Conservation (phyloP, 1,140 invertebrate genomes). For the Prorops nasuta region DNA sequence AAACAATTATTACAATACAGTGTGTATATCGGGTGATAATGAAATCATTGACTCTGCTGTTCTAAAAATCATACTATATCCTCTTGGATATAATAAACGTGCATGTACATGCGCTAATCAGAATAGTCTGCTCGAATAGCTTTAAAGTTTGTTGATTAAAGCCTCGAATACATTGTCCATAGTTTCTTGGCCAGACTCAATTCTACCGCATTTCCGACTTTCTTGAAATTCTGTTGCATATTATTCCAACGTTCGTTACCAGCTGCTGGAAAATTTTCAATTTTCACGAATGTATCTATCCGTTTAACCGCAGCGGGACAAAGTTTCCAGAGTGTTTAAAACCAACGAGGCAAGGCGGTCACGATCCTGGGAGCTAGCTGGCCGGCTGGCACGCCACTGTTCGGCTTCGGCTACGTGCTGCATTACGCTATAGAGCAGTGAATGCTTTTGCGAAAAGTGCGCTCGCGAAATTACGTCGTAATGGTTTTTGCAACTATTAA, state of each 20-base stretch:
- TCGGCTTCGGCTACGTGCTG: too few relatives aligned
- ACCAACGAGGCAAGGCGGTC: constrained; percentile 6
- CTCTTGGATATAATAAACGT: too few relatives aligned
- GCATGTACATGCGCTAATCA: too few relatives aligned
- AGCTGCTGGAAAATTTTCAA: constrained; percentile 23
- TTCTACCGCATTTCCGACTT: not conserved
- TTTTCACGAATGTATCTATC: constrained; percentile 24
- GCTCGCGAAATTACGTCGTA: constrained; percentile 16
- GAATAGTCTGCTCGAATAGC: too few relatives aligned
- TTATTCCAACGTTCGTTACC: not conserved
- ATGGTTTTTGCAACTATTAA: constrained; percentile 31
- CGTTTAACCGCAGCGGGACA: constrained; percentile 11
- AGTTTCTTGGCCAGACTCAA: constrained; percentile 5
- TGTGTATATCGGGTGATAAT: too few relatives aligned
- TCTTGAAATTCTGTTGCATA: too few relatives aligned
- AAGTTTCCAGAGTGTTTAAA: constrained; percentile 13
- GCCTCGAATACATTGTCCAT: not conserved
- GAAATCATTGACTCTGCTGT: too few relatives aligned
- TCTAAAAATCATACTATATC: too few relatives aligned
- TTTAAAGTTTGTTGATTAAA: constrained; percentile 2
- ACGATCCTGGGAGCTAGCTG: too few relatives aligned
- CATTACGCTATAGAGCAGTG: constrained; percentile 24
- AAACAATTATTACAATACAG: too few relatives aligned
- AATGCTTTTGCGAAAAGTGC: constrained; percentile 4
- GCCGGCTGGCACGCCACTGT: too few relatives aligned